A percentile compares a stretch with the other conserved stretches of the same genome.
These are phyloP conservation scores for Sepiola atlantica DNA, from an alignment of 2,888 invertebrate genomes.

Conservation along the genomic window DNA sequence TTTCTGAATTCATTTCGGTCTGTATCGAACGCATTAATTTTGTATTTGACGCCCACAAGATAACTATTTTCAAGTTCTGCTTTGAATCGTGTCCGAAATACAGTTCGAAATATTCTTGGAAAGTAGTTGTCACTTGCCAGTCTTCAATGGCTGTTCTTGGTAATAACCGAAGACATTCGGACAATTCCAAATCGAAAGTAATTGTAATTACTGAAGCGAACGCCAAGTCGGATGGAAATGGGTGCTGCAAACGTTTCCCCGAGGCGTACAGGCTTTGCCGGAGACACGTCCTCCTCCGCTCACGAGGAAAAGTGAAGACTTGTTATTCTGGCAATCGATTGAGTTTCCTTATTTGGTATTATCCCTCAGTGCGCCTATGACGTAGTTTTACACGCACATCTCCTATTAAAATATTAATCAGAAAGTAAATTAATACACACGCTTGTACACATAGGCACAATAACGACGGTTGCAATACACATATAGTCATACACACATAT, in stretches of 20 bases:
- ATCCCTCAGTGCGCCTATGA: neutral
- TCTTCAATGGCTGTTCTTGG: neutral
- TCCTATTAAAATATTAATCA: neutral
- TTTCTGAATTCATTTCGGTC: too few species aligned
- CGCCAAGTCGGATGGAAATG: too few species aligned
- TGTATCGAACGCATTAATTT: too few species aligned
- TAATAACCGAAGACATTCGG: neutral
- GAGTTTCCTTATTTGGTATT: neutral
- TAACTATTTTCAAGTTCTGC: too few species aligned
- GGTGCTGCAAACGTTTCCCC: neutral
- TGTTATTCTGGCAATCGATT: neutral
- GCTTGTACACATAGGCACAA: neutral
- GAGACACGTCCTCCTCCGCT: neutral
- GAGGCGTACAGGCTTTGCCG: neutral
- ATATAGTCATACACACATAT: neutral
- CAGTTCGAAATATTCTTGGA: neutral
- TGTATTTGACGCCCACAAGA: too few species aligned
- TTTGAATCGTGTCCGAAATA: neutral
- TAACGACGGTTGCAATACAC: neutral
- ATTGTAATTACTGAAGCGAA: slow-evolving; percentile 9
- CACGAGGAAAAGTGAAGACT: neutral
- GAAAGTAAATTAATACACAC: neutral
- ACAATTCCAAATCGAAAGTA: neutral
- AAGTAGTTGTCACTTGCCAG: neutral
- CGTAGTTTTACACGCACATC: neutral